Evolutionary conservation across 1,140 invertebrate species (phyloP).

Genomic region (Panonychus citri): DNA sequence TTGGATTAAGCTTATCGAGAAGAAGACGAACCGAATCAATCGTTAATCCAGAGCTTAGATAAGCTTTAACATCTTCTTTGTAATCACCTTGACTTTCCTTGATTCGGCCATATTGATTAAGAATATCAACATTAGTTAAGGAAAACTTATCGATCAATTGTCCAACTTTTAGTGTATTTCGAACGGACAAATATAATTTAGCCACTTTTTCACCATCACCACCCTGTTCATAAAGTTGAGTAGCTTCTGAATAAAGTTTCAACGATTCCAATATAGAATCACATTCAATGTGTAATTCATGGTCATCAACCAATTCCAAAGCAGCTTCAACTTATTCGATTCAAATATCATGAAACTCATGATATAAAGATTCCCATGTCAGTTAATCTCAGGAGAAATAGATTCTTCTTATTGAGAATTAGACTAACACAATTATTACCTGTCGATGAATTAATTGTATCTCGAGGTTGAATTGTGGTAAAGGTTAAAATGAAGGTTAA

Average conservation of each 20-base stretch:
- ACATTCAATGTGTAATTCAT: conserved; percentile 61
- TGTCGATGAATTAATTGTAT: no score
- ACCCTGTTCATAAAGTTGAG: conserved; percentile 59
- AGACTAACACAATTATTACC: conserved; percentile 38
- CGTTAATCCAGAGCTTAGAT: conserved; percentile 67
- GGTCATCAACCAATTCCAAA: conserved; percentile 27
- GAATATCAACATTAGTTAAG: conserved; percentile 75
- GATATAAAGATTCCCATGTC: no score
- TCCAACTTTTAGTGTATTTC: conserved; percentile 72
- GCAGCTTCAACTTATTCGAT: not conserved
- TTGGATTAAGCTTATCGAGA: conserved; percentile 73
- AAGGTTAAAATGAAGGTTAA: conserved; percentile 63
- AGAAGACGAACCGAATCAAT: conserved; percentile 34
- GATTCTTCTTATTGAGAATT: conserved; percentile 60
- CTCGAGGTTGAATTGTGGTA: conserved; percentile 76
- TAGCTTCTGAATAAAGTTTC: conserved; percentile 35
- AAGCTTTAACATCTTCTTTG: conserved; percentile 66
- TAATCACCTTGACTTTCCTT: conserved; percentile 85
- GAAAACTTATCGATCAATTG: conserved; percentile 63
- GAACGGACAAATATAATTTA: conserved; percentile 65
- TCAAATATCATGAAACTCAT: no score
- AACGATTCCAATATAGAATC: conserved; percentile 73
- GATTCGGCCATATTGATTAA: conserved; percentile 80
- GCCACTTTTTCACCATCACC: conserved; percentile 77
- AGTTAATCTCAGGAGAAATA: conserved; percentile 82